Evolutionary conservation across 35 echinoderm and acorn worm species (phyloP), one percentile per base, ranked within the genome.

Genomic region (Apostichopus californicus): DNA sequence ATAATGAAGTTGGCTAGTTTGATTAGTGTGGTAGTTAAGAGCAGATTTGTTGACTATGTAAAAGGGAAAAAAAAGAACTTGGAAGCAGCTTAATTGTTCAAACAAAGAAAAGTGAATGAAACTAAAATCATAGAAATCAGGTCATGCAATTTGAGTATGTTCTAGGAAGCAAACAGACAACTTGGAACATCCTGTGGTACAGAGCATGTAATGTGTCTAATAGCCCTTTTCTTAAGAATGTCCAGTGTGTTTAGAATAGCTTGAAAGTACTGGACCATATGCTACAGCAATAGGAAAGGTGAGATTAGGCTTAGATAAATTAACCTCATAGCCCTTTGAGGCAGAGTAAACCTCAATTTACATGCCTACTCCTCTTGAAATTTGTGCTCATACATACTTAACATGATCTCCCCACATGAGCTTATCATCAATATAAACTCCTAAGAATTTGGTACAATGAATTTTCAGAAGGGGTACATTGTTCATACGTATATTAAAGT

Each of bases 151-250:
- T 18, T 22, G 23, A 79, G 4, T 46, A 46, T 46, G 34, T 79
- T 79, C 6, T n/a, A 79, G 7, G n/a, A 79, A 46, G 21, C 77
- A 79, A 79, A 78, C 8, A 34, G 21, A 79, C 77, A 10, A 22
- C 77, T 79, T 10, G 77, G 21, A 5, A n/a, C 28, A 6, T 79
- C 5, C 6, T 5, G 77, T 79, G 77, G 77, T 14, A 46, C 77
- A 79, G 77, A 79, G 77, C 10, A 22, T 25, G 77, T 79, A 5
- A 79, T 79, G 23, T 79, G 77, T 46, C 77, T 79, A 6, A 79
- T 22, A 79, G 77, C 5, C 77, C 77, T 79, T 46, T 14, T 79
- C 21, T 79, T 23, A 79, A 79, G 4, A 79, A 79, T 79, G 28
- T 18, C 77, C 14, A 22, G 14, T 46, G 7, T 18, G 13, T 79